These are phyloP conservation scores for Loriculus beryllinus DNA, from an alignment of 2,797 vertebrate species.

Conservation along the genomic window DNA sequence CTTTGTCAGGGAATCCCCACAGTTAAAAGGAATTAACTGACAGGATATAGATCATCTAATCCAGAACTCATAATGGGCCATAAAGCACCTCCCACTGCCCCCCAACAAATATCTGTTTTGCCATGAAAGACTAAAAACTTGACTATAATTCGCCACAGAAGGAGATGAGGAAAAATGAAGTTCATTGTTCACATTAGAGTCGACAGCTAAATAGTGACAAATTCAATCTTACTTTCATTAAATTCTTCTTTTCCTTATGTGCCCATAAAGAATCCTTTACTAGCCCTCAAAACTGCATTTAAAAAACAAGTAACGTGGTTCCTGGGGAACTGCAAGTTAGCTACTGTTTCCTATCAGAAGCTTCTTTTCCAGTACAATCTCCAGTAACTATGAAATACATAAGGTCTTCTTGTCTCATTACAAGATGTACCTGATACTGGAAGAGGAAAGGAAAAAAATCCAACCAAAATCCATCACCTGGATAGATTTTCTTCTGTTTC, in stretches of 20 bases:
- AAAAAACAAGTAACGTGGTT: neutral
- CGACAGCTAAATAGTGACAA: neutral
- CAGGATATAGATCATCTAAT: neutral
- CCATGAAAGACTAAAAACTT: neutral
- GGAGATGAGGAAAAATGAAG: neutral
- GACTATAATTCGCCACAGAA: neutral
- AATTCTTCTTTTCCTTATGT: neutral
- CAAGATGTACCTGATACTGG: neutral
- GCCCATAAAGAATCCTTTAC: neutral
- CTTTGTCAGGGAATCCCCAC: neutral
- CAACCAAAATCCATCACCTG: neutral
- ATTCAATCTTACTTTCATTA: neutral
- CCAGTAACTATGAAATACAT: neutral
- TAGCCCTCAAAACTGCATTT: neutral
- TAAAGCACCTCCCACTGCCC: neutral
- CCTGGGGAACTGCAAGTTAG: neutral
- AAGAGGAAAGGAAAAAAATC: neutral
- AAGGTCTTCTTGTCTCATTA: neutral
- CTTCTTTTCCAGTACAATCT: neutral
- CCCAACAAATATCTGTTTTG: neutral
- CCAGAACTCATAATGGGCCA: accelerated
- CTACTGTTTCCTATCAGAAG: neutral
- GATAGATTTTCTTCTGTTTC: neutral
- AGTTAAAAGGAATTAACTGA: neutral
- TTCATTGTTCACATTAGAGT: neutral